These are phyloP conservation scores for Rhingia campestris DNA, from an alignment of 2,888 invertebrate genomes.

Conservation along the genomic window DNA sequence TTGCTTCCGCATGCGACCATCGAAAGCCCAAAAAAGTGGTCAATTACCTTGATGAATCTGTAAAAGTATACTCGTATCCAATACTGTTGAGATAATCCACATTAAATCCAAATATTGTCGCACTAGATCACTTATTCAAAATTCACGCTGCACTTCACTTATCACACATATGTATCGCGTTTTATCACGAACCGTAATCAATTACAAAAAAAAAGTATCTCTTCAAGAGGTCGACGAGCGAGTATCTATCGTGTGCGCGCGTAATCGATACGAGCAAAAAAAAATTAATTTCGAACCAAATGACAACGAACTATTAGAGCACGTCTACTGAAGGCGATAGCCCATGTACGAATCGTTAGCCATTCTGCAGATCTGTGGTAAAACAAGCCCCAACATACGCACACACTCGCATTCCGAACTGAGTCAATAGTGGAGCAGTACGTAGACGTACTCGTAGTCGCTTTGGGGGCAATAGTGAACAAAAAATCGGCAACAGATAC, in stretches of 20 bases:
- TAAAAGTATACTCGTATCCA: conserved; percentile 40
- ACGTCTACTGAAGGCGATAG: conserved; percentile 71
- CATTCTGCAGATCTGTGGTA: conserved; percentile 54
- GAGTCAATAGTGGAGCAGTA: conserved; percentile 17
- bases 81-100: conserved; percentile 24
- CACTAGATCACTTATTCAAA: conserved; percentile 24
- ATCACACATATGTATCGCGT: background rate
- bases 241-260: conserved; percentile 8
- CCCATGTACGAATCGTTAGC: conserved; percentile 66
- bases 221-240: conserved; percentile 2
- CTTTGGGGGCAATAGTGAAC: conserved; percentile 9
- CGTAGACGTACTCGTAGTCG: conserved; percentile 1
- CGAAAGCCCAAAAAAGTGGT: conserved; percentile 3
- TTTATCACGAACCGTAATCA: background rate
- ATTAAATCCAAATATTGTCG: conserved; percentile 15
- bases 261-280: conserved; percentile 1
- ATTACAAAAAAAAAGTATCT: background rate
- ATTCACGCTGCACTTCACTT: conserved; percentile 44
- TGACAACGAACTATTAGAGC: conserved; percentile 52
- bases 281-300: conserved; percentile 5
- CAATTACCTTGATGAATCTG: conserved; percentile 49
- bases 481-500: conserved; percentile 15
- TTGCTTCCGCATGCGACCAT: conserved; percentile 39
- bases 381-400: conserved; percentile 35
- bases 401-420: conserved; percentile 18